Base-by-base conservation (phyloP, 2,113 vertebrate genomes). In the Upupa epops region DNA sequence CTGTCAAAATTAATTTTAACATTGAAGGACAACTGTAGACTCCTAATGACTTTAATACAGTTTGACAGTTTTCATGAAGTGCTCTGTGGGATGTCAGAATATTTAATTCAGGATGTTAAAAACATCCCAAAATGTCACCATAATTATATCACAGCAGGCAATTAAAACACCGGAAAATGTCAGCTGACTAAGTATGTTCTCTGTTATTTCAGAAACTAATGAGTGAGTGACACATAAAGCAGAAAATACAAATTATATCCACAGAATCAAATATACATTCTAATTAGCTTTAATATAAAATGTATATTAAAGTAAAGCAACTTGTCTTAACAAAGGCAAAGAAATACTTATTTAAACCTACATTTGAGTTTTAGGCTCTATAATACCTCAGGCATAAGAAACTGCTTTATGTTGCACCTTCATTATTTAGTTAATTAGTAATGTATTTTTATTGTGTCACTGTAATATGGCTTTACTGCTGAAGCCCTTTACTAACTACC, bases 61-160 rank as follows among this genome's bases (percentile, higher is more conserved):
- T 98, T 98, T 98, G 98, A 98, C 97, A 98, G 97, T 98, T 98
- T 98, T 98, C 97, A 96, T 98, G 97, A 98, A 98, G 97, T 97
- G 97, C 98, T 98, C 98, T 98, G 97, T 97, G 97, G 98, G 98
- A 98, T 98, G 98, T 98, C 98, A 98, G 98, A 98, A 98, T 98
- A 98, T 98, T 98, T 98, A 98, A 98, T 98, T 98, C 98, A 98
- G 97, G 98, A 98, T 98, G 98, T 98, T 98, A 98, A 98, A 98
- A 98, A 98, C 97, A 98, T 98, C 97, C 98, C 98, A 97, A 98
- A 98, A 98, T 98, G 98, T 98, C 98, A 98, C 97, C 98, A 98
- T 98, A 98, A 98, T 98, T 98, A 98, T 98, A 98, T 98, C 98
- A 98, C 98, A 98, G 98, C 98, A 98, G 98, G 98, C 98, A 98